These are phyloP conservation scores for Phaethon lepturus DNA, from an alignment of 2,113 vertebrate species.

Conservation along the genomic window DNA sequence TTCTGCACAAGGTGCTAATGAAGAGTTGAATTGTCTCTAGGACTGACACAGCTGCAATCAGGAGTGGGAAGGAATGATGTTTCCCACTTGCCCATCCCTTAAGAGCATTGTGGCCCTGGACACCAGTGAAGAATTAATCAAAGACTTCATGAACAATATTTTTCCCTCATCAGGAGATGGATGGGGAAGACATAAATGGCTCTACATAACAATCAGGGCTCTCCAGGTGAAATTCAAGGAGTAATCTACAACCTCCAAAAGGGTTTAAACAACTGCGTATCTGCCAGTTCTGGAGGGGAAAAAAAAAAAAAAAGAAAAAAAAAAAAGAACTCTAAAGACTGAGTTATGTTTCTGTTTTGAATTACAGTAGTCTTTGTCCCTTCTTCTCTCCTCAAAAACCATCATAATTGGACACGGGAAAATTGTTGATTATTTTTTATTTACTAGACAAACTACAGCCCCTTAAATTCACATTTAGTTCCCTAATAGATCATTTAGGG, in stretches of 20 bases:
- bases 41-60: not conserved
- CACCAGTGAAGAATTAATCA: not conserved
- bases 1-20: not conserved
- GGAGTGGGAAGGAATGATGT: not conserved
- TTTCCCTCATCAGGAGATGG: not conserved
- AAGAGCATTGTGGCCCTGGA: not conserved
- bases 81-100: not conserved
- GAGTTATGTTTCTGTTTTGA: not conserved
- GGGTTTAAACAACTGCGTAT: not conserved
- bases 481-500: not conserved
- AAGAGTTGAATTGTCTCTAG: not conserved
- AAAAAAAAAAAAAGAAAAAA: rapidly evolving
- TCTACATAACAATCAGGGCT: not conserved
- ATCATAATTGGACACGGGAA: not conserved
- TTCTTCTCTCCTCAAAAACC: not conserved
- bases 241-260: not conserved
- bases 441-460: not conserved
- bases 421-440: not conserved
- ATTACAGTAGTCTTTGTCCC: not conserved
- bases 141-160: not conserved
- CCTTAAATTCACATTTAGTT: not conserved
- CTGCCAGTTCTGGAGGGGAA: not conserved
- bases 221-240: not conserved
- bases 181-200: not conserved
- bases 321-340: not conserved